Conservation (phyloP, 2,113 vertebrate species). For the Cryptomyrus ogoouensis region DNA sequence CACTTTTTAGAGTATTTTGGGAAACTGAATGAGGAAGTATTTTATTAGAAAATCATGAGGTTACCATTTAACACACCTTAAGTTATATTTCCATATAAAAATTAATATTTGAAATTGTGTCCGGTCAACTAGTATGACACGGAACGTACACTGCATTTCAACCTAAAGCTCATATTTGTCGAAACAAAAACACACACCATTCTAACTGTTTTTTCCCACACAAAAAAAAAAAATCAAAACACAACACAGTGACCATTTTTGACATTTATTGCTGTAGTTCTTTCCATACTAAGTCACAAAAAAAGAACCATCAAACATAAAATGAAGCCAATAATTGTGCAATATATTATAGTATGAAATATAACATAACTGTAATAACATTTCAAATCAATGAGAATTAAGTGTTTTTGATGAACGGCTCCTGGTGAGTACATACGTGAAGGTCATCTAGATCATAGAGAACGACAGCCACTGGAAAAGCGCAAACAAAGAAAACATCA, state of each 20-base stretch:
- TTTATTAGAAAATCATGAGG: neutral
- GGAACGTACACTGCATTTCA: neutral
- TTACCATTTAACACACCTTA: neutral
- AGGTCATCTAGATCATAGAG: slow-evolving; percentile 37
- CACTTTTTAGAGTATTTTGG: neutral
- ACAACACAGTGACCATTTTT: neutral
- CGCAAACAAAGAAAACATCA: neutral
- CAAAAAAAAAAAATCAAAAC: neutral
- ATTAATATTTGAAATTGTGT: neutral
- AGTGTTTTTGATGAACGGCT: neutral
- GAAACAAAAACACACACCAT: neutral
- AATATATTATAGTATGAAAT: slow-evolving; percentile 1
- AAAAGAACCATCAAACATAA: neutral
- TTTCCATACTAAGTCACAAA: neutral
- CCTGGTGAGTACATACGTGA: neutral
- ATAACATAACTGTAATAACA: neutral
- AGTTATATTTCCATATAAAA: neutral
- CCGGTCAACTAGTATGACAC: neutral
- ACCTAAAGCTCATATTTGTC: neutral
- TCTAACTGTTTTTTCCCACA: neutral
- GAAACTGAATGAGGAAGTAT: neutral
- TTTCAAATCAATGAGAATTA: neutral
- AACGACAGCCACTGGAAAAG: slow-evolving; percentile 41
- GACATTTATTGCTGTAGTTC: slow-evolving; percentile 17
- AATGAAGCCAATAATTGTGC: neutral